Evolutionary conservation across 30 jellyfish, hydroid and myxozoan genomes (phyloP), one percentile per base, ranked within the genome.

Genomic region (Catostylus mosaicus): DNA sequence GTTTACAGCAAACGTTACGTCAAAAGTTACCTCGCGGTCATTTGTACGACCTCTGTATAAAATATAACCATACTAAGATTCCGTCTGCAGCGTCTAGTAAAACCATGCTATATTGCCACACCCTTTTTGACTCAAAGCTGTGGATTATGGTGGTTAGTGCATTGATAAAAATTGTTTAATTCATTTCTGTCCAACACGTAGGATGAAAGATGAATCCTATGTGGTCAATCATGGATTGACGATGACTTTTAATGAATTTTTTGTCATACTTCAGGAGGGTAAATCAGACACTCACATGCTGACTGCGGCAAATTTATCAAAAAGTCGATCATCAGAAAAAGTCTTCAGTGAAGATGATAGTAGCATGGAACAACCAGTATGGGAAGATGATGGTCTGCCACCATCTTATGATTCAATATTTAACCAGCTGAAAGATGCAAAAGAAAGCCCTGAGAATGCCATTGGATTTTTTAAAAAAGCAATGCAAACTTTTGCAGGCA

Each of bases 321-420:
- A 59, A 34, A 61, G 83, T n/a, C 77, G 19, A 7, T 40, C 77
- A 7, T 12, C 48, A 30, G 89, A 74, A 38, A 75, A 70, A 67
- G 75, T 73, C 51, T 60, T 38, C 57, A 86, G 89, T 68, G 83
- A 86, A 57, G 85, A 74, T 29, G 89, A 60, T n/a, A 78, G 86
- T 78, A 75, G 87, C 57, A 63, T 65, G 73, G 87, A 84, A 29
- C 95, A 73, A 38, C 84, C 95, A 4, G 81, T 84, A 5, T 75
- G 95, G 95, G 95, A 75, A 73, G 87, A 77, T 32, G 83, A 72
- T 35, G 75, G 83, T 2, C 26, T 88, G 37, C 95, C 91, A 12
- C 97, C 95, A 31, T 65, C 95, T 10, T 89, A 89, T 67, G 95
- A 89, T 34, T 89, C 97, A 22, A 73, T 89, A 22, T 89, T 89